Evolutionary conservation across 2,888 invertebrate genomes (phyloP).

Genomic region (Craniophora ligustri): DNA sequence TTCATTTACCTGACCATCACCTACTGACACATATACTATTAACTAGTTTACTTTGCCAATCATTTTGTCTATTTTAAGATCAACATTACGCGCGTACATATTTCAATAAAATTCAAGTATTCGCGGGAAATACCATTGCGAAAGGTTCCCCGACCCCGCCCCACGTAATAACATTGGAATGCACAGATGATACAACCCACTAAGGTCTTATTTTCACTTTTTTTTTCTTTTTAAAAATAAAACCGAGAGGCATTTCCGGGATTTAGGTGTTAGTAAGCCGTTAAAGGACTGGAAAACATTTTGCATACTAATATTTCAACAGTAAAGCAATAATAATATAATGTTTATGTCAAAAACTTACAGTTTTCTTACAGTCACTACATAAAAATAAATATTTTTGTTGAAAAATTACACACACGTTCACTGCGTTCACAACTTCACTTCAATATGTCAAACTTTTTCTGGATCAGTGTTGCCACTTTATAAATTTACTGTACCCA

Average conservation of each 20-base stretch:
- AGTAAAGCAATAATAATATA: slow-evolving; percentile 48
- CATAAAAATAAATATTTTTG: slow-evolving; percentile 78
- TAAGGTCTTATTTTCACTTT: slow-evolving; percentile 80
- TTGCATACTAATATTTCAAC: slow-evolving; percentile 33
- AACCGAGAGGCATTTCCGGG: slow-evolving; percentile 78
- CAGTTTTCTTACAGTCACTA: slow-evolving; percentile 75
- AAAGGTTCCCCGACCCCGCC: slow-evolving; percentile 67
- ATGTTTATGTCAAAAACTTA: slow-evolving; percentile 82
- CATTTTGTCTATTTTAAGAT: slow-evolving; percentile 77
- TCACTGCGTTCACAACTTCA: slow-evolving; percentile 80
- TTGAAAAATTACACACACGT: slow-evolving; percentile 80
- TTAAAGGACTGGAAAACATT: slow-evolving; percentile 9
- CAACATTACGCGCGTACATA: slow-evolving; percentile 59
- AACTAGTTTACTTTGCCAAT: slow-evolving; percentile 73
- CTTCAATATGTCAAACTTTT: slow-evolving; percentile 81
- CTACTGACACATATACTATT: slow-evolving; percentile 80
- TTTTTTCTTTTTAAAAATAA: slow-evolving; percentile 72
- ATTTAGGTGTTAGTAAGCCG: slow-evolving; percentile 49
- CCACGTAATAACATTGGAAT: slow-evolving; percentile 83
- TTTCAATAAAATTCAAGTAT: slow-evolving; percentile 53
- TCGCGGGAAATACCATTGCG: slow-evolving; percentile 70
- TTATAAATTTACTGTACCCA: slow-evolving; percentile 51
- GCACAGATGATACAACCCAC: slow-evolving; percentile 80
- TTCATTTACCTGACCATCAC: slow-evolving; percentile 82
- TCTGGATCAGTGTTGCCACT: slow-evolving; percentile 69